Conservation (phyloP, 2,888 invertebrate species). For the Chrysodeixis includens region DNA sequence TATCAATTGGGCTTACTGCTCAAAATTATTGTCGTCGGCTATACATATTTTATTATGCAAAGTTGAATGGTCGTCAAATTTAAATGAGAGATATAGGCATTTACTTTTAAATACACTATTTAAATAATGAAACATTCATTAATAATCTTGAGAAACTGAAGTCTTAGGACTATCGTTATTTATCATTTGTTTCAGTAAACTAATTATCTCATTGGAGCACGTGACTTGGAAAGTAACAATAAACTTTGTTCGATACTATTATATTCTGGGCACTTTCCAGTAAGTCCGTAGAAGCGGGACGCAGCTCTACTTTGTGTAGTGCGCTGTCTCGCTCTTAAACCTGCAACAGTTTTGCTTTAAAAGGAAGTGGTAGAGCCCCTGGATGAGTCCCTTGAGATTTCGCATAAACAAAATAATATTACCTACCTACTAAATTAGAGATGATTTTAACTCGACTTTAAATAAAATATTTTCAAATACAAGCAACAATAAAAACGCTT, state of each 20-base stretch:
- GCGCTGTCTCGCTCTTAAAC: no score
- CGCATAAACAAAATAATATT: slow-evolving; percentile 11
- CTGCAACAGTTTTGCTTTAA: no score
- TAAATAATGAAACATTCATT: background rate
- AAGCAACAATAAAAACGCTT: background rate
- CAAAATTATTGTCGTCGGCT: no score
- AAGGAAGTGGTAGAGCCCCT: no score
- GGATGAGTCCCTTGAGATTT: slow-evolving; percentile 12
- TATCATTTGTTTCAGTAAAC: slow-evolving; percentile 19
- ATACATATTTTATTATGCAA: no score
- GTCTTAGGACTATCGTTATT: slow-evolving; percentile 6
- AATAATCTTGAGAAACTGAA: background rate
- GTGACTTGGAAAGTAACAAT: slow-evolving; percentile 22
- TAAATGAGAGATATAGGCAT: no score
- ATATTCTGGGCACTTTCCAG: no score
- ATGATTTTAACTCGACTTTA: slow-evolving; percentile 5
- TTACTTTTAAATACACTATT: background rate
- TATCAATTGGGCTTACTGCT: no score
- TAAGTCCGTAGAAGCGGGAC: no score
- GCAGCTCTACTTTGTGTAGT: no score
- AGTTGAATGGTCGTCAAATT: no score
- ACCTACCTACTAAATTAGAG: background rate
- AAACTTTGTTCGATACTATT: slow-evolving; percentile 23
- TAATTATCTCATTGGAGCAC: slow-evolving; percentile 18
- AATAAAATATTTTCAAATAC: background rate